Base-by-base conservation (phyloP, 2,113 vertebrate species). In the Etheostoma cragini region DNA sequence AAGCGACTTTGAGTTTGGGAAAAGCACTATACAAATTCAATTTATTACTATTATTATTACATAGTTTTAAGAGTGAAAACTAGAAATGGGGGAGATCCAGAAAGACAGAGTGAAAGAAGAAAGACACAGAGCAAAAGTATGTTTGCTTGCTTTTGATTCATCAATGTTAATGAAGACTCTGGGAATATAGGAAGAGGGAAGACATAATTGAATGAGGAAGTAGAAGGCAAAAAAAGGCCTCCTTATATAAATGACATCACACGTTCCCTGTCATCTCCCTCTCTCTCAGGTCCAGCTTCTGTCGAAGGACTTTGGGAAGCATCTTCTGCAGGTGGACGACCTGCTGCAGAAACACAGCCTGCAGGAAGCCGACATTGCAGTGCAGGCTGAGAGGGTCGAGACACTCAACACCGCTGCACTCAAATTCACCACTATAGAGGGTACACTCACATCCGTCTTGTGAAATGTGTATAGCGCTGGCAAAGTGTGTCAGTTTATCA, bases 321-420 rank as follows among this genome's bases (percentile, higher is more conserved):
- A 99, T 50, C 96, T 99, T 8, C 93, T 98, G 83, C 97, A 99
- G 90, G 97, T 98, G 0, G 98, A 97, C 1, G 98, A 99, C 84
- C 91, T 99, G 11, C 91, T 99, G 80, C 98, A 99, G 95, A 98
- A 99, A 71, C 98, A 98, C 0, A 90, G 92, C 42, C 93, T 99
- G 19, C 94, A 98, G 88, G 98, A 99, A 75, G 97, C 96, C 0
- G 98, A 99, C 82, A 95, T 99, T 5, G 19, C 94, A 0, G 96
- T 96, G 1, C 98, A 99, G 94, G 95, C 95, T 0, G 97, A 98
- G 71, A 91, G 98, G 1, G 97, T 99, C 0, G 92, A 96, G 87
- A 96, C 94, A 0, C 96, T 99, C 80, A 99, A 98, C 1, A 70
- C 92, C 0, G 94, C 96, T 0, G 98, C 98, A 0, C 96, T 99